Conservation (phyloP, 2,113 vertebrate genomes). For the Odontophorus gujanensis region DNA sequence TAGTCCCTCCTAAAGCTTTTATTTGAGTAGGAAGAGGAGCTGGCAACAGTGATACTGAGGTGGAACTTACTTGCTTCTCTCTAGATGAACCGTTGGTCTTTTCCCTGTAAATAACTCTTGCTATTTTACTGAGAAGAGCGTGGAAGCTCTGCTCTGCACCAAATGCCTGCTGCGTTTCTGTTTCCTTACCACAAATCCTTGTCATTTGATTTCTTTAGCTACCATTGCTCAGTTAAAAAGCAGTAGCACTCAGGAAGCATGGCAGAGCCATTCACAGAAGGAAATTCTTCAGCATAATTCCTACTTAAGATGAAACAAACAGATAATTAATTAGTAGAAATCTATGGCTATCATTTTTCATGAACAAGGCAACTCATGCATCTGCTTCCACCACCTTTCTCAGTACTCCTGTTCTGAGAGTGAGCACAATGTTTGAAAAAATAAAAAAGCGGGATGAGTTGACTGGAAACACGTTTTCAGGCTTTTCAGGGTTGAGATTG, state of each 20-base stretch:
- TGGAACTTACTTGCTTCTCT: neutral
- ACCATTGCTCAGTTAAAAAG: constrained; percentile 22
- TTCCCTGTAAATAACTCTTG: neutral
- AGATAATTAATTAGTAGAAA: neutral
- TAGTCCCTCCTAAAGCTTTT: neutral
- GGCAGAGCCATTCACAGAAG: neutral
- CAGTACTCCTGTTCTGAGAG: neutral
- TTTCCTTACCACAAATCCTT: constrained; percentile 4
- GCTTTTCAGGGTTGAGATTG: neutral
- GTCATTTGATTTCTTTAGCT: constrained; percentile 2
- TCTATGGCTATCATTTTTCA: neutral
- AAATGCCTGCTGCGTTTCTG: neutral
- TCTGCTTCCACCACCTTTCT: neutral
- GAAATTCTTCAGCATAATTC: neutral
- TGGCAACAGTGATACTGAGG: neutral
- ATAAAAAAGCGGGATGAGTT: neutral
- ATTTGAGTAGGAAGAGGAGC: neutral
- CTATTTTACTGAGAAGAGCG: neutral
- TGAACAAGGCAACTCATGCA: neutral
- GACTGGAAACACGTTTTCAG: neutral
- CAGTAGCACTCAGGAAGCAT: neutral
- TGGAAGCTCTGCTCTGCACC: neutral
- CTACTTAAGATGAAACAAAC: neutral
- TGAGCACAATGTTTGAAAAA: neutral
- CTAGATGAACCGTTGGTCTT: neutral